Evolutionary conservation across 1,140 invertebrate species (phyloP).

Genomic region (Heliconius himera): DNA sequence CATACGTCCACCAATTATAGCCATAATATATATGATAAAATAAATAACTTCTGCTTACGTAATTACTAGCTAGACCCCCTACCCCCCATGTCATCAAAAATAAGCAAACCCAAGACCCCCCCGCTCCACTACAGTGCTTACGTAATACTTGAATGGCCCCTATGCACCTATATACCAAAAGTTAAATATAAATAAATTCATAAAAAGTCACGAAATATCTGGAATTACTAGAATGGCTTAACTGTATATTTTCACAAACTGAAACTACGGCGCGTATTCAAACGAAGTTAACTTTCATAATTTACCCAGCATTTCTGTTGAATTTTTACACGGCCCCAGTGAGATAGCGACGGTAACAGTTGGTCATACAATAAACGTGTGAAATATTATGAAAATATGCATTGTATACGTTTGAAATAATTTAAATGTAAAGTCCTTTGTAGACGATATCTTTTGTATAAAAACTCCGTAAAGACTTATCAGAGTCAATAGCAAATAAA

Average conservation of each 20-base stretch:
- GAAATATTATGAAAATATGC: background rate
- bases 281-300: conserved; percentile 9
- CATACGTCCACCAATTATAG: too few species aligned
- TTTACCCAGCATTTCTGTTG: background rate
- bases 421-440: background rate
- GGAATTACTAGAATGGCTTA: background rate
- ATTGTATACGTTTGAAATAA: background rate
- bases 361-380: background rate
- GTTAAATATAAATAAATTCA: background rate
- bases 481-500: too few species aligned
- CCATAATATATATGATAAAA: too few species aligned
- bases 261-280: conserved; percentile 4
- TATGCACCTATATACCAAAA: background rate
- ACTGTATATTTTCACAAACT: background rate
- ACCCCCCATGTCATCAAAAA: too few species aligned
- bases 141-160: too few species aligned
- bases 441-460: background rate
- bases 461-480: too few species aligned
- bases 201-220: background rate
- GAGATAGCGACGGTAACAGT: conserved; percentile 9
- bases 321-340: conserved; percentile 1
- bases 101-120: too few species aligned
- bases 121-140: too few species aligned
- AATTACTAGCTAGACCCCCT: too few species aligned
- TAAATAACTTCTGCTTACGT: too few species aligned